These are phyloP conservation scores for Bombus impatiens DNA, from an alignment of 1,140 invertebrate genomes.

Conservation along the genomic window DNA sequence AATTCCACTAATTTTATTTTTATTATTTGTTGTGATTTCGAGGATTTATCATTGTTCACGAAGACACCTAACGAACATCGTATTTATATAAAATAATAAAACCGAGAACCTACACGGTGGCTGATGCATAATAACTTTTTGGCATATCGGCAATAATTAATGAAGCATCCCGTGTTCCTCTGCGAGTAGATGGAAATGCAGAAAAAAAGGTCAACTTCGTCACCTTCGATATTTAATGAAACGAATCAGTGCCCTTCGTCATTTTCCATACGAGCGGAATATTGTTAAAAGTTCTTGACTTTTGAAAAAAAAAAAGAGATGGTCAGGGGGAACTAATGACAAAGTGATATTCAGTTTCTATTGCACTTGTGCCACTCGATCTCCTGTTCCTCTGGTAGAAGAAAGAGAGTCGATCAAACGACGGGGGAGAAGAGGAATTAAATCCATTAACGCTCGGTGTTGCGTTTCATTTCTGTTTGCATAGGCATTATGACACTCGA, in stretches of 20 bases:
- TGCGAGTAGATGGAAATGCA: not conserved
- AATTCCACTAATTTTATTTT: not conserved
- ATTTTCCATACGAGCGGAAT: not conserved
- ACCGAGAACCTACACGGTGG: no score
- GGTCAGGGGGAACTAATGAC: not conserved
- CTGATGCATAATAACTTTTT: not conserved
- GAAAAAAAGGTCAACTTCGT: constrained; percentile 49
- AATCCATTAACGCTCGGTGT: constrained; percentile 79
- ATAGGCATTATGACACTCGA: constrained; percentile 78
- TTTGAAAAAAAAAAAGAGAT: not conserved
- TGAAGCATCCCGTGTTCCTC: not conserved
- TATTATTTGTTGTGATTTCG: not conserved
- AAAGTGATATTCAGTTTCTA: constrained; percentile 18
- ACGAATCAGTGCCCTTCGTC: not conserved
- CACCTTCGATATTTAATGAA: constrained; percentile 48
- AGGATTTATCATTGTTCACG: not conserved
- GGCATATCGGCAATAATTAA: not conserved
- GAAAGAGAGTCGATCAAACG: constrained; percentile 15
- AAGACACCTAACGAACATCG: no score
- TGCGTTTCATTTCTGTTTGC: constrained; percentile 79
- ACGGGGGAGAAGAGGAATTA: constrained; percentile 57
- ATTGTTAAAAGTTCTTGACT: not conserved
- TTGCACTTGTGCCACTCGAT: constrained; percentile 39
- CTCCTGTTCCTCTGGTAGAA: not conserved
- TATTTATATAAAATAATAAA: not conserved